Conservation (phyloP, 2,797 vertebrate genomes). For the Oophaga sylvatica region DNA sequence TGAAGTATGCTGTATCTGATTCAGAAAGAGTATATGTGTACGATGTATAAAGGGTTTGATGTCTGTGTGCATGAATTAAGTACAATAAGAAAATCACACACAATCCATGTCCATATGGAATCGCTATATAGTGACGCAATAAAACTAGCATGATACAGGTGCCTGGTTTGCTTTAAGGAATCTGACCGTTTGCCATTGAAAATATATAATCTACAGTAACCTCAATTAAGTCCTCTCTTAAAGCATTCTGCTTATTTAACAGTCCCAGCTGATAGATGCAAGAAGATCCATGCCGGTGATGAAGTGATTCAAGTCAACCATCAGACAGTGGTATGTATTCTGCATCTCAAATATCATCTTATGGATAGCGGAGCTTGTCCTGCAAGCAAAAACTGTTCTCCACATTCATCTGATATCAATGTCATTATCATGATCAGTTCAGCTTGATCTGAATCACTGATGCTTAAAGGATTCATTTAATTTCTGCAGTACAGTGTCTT, state of each 20-base stretch:
- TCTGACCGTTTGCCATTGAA: too few species aligned
- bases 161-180: too few species aligned
- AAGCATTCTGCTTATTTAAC: constrained; percentile 72
- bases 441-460: not conserved
- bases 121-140: too few species aligned
- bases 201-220: not conserved
- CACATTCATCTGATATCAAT: not conserved
- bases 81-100: too few species aligned
- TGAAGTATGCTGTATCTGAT: too few species aligned
- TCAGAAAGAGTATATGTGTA: too few species aligned
- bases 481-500: not conserved
- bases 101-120: not conserved
- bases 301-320: constrained; percentile 99
- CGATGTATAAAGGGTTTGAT: too few species aligned
- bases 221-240: constrained; percentile 10
- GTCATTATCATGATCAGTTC: not conserved
- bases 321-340: constrained; percentile 95
- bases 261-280: constrained; percentile 98
- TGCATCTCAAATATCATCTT: constrained; percentile 11
- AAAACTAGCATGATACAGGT: too few species aligned
- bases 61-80: too few species aligned
- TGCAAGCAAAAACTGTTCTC: not conserved
- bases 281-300: constrained; percentile 99
- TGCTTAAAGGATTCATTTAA: not conserved
- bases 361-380: constrained; percentile 29